Percentiles rank a stretch among this genome's conserved stretches.
These are phyloP conservation scores for Alligator sinensis DNA, from an alignment of 2,113 vertebrate genomes.

Conservation along the genomic window DNA sequence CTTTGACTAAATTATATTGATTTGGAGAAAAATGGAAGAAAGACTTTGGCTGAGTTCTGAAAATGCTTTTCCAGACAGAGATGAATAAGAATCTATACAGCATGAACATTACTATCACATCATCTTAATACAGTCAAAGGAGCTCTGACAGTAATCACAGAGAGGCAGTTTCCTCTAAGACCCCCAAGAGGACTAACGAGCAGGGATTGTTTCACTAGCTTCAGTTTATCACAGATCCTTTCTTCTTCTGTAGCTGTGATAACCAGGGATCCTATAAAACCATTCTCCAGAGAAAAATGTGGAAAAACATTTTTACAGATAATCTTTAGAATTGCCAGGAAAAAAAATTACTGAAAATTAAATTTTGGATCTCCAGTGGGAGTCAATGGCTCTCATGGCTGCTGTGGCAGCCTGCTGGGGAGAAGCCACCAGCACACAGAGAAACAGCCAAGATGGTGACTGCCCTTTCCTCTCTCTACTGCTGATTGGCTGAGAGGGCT, in stretches of 20 bases:
- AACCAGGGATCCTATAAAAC: fast-evolving
- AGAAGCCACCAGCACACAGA: too few relatives aligned
- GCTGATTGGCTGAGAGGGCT: too few relatives aligned
- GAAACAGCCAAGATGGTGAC: too few relatives aligned
- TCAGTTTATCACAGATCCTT: background rate
- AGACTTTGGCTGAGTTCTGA: background rate
- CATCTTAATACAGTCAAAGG: background rate
- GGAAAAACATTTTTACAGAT: too few relatives aligned
- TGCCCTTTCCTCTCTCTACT: too few relatives aligned
- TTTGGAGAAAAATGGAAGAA: background rate
- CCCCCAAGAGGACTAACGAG: background rate
- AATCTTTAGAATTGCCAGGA: too few relatives aligned
- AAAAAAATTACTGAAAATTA: too few relatives aligned
- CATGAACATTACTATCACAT: background rate
- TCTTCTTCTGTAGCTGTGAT: background rate
- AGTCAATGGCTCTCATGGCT: too few relatives aligned
- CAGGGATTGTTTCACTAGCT: background rate
- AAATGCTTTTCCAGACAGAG: background rate
- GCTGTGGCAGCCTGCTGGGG: too few relatives aligned
- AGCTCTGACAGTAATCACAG: background rate
- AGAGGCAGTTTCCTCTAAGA: background rate
- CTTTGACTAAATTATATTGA: background rate
- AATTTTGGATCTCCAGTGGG: too few relatives aligned
- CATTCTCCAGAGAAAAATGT: too few relatives aligned
- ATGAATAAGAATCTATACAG: background rate